Evolutionary conservation across 2,113 vertebrate species (phyloP).

Genomic region (Larimichthys polyactis): DNA sequence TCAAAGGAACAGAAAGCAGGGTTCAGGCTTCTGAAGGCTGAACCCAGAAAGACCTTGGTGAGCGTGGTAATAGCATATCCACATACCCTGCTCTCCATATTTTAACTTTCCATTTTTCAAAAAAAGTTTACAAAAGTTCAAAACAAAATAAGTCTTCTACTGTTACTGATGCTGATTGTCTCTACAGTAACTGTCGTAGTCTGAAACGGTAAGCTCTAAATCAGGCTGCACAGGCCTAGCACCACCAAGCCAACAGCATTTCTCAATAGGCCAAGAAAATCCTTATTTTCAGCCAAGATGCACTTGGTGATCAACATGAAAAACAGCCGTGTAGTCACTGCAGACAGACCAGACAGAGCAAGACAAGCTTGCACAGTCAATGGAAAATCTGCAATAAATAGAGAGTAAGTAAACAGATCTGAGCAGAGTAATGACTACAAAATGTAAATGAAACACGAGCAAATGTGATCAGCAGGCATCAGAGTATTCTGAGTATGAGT

Average conservation of each 20-base stretch:
- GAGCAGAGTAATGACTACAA: background rate
- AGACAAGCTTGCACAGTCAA: conserved; percentile 1
- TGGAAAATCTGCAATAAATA: background rate
- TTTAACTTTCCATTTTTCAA: background rate
- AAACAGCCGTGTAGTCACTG: conserved; percentile 1
- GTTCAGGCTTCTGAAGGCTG: conserved; percentile 9
- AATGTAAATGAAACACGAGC: background rate
- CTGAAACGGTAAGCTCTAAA: background rate
- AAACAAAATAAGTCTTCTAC: background rate
- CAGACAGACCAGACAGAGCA: background rate
- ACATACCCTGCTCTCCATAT: background rate
- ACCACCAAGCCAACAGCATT: background rate
- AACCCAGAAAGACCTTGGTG: background rate
- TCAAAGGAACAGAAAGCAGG: conserved; percentile 14
- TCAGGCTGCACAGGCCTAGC: background rate
- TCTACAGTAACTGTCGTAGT: background rate
- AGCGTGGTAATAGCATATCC: background rate
- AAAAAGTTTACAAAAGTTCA: background rate
- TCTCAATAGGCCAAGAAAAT: background rate
- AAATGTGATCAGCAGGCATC: background rate
- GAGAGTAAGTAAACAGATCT: background rate
- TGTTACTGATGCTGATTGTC: background rate
- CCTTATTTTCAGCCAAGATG: background rate
- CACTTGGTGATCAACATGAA: background rate
- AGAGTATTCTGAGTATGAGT: background rate